Conservation (phyloP, 2,888 invertebrate species). For the Ptilodon capucinus region DNA sequence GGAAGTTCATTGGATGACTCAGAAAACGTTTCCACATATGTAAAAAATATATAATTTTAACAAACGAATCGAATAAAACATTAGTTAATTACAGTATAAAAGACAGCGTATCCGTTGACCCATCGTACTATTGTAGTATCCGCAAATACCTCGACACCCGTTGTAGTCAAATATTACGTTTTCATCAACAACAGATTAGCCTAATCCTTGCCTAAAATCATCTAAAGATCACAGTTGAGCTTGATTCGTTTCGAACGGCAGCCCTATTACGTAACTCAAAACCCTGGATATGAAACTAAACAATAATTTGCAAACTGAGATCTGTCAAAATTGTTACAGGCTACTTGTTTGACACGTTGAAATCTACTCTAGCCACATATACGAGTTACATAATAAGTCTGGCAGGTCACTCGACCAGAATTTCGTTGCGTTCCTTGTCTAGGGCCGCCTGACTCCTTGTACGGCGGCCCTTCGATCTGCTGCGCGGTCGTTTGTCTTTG, state of each 20-base stretch:
- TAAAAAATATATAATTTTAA: neutral
- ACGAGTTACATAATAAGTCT: neutral
- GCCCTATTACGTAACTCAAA: neutral
- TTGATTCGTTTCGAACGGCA: conserved; percentile 31
- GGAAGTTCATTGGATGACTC: neutral
- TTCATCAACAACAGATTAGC: conserved; percentile 33
- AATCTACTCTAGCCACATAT: neutral
- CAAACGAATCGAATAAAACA: neutral
- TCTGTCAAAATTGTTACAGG: neutral
- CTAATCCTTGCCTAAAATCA: conserved; percentile 50
- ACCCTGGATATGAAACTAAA: neutral
- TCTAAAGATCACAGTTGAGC: conserved; percentile 65
- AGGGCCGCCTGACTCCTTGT: conserved; percentile 69
- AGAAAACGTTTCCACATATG: neutral
- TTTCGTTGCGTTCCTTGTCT: conserved; percentile 52
- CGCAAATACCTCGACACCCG: neutral
- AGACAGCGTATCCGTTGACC: too few relatives aligned
- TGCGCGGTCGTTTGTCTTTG: conserved; percentile 64
- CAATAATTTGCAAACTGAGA: neutral
- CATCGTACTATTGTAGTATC: neutral
- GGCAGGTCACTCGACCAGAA: conserved; percentile 55
- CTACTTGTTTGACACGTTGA: neutral
- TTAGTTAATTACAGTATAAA: neutral
- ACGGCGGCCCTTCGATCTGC: conserved; percentile 68
- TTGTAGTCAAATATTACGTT: neutral